Evolutionary conservation across 1,140 invertebrate genomes (phyloP).

Genomic region (Drosophila guanche): DNA sequence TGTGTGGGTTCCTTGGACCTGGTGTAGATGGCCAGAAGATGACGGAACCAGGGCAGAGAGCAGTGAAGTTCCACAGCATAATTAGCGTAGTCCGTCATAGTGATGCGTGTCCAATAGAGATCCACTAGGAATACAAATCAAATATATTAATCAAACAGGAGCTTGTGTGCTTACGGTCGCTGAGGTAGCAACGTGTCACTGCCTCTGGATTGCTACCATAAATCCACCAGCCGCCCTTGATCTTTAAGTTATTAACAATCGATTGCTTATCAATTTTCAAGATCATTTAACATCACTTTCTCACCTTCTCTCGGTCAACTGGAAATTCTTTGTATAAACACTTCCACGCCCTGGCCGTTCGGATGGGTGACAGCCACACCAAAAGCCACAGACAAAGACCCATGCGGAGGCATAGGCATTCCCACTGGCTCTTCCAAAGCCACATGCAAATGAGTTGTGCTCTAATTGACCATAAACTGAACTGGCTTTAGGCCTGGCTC

Average conservation of each 20-base stretch:
- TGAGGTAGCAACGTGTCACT: conserved; percentile 29
- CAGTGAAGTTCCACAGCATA: conserved; percentile 61
- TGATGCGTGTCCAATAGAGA: conserved; percentile 61
- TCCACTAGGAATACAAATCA: conserved; percentile 34
- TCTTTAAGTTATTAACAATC: conserved; percentile 23
- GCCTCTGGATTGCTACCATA: conserved; percentile 37
- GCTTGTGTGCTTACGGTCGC: conserved; percentile 35
- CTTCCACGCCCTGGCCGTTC: conserved; percentile 36
- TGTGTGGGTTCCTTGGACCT: conserved; percentile 4
- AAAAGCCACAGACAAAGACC: conserved; percentile 19
- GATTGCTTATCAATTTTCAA: conserved; percentile 7
- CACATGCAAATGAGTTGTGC: conserved; percentile 65
- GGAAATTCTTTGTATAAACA: conserved; percentile 61
- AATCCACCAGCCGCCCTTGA: conserved; percentile 59
- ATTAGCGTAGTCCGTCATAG: conserved; percentile 47
- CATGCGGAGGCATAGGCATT: conserved; percentile 14
- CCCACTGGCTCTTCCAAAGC: conserved; percentile 38
- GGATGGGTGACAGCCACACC: conserved; percentile 1
- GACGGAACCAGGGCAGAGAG: conserved; percentile 57
- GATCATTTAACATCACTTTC: conserved; percentile 9
- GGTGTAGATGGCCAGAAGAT: conserved; percentile 58
- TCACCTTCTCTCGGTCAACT: conserved; percentile 50
- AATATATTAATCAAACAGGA: background rate
- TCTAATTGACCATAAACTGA: conserved; percentile 55
- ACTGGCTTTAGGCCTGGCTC: conserved; percentile 32